Evolutionary conservation across 2,888 invertebrate genomes (phyloP).

Genomic region (Lasioglossum leucozonium): DNA sequence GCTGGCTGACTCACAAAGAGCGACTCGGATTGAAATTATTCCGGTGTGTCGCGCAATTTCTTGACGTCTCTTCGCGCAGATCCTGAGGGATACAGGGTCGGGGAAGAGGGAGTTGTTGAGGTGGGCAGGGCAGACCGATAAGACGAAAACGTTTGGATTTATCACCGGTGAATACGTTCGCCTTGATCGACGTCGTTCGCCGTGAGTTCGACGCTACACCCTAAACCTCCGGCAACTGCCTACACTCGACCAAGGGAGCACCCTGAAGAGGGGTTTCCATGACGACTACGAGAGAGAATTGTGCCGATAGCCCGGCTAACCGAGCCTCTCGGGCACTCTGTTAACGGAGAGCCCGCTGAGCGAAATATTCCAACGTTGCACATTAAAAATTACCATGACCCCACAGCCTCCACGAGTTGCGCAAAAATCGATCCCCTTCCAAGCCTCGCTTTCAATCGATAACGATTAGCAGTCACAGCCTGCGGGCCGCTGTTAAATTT

Average conservation of each 20-base stretch:
- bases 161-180: constrained; percentile 53
- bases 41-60: background rate
- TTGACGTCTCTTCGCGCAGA: background rate
- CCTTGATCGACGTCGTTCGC: constrained; percentile 52
- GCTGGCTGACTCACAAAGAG: background rate
- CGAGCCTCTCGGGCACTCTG: constrained; percentile 37
- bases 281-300: constrained; percentile 69
- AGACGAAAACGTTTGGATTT: constrained; percentile 59
- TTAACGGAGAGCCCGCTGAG: constrained; percentile 19
- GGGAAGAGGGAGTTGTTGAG: background rate
- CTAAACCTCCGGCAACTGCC: constrained; percentile 63
- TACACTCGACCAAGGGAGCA: constrained; percentile 65
- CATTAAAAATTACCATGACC: constrained; percentile 15
- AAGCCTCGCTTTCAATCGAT: background rate
- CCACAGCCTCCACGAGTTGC: background rate
- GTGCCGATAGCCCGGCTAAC: constrained; percentile 50
- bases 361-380: constrained; percentile 39
- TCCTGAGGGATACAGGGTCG: background rate
- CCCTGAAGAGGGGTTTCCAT: constrained; percentile 74
- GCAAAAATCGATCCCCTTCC: background rate
- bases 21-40: background rate
- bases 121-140: constrained; percentile 21
- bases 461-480: background rate
- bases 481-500: no score
- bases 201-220: constrained; percentile 52